Percentiles rank a stretch among this genome's conserved stretches.
These are phyloP conservation scores for Adoxophyes honmai DNA, from an alignment of 1,140 invertebrate genomes.

Conservation along the genomic window DNA sequence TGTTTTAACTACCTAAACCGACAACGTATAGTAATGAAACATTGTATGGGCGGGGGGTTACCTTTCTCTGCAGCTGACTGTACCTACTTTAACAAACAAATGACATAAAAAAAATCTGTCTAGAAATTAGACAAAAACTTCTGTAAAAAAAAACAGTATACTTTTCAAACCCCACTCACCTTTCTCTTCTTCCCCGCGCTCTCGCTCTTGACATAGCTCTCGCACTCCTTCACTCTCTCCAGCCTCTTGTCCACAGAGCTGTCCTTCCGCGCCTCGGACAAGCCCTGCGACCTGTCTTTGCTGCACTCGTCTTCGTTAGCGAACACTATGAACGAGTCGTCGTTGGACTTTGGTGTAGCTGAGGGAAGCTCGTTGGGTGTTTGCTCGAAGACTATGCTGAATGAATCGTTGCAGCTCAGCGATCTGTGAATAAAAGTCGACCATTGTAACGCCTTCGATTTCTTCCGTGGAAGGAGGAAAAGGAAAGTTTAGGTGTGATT, in stretches of 20 bases:
- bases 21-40: too few species aligned
- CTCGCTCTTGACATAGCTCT: slow-evolving; percentile 36
- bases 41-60: too few species aligned
- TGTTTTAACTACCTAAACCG: too few species aligned
- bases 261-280: slow-evolving; percentile 29
- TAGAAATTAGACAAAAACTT: too few species aligned
- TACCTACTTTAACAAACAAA: too few species aligned
- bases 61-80: too few species aligned
- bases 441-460: too few species aligned
- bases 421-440: slow-evolving; percentile 52
- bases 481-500: too few species aligned
- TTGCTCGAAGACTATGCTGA: slow-evolving; percentile 64
- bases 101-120: too few species aligned
- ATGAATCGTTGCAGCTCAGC: slow-evolving; percentile 67
- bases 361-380: slow-evolving; percentile 19
- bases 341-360: slow-evolving; percentile 30
- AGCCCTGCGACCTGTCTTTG: slow-evolving; percentile 19
- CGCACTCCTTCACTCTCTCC: slow-evolving; percentile 47
- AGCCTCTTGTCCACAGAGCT: slow-evolving; percentile 40
- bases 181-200: slow-evolving; percentile 46
- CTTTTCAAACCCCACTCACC: too few species aligned
- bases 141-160: too few species aligned
- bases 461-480: too few species aligned
- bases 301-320: slow-evolving; percentile 42
- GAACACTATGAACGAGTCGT: slow-evolving; percentile 81